Percentiles rank a stretch among this genome's conserved stretches.
Conservation (phyloP, 2,797 vertebrate genomes). For the Smutsia gigantea region DNA sequence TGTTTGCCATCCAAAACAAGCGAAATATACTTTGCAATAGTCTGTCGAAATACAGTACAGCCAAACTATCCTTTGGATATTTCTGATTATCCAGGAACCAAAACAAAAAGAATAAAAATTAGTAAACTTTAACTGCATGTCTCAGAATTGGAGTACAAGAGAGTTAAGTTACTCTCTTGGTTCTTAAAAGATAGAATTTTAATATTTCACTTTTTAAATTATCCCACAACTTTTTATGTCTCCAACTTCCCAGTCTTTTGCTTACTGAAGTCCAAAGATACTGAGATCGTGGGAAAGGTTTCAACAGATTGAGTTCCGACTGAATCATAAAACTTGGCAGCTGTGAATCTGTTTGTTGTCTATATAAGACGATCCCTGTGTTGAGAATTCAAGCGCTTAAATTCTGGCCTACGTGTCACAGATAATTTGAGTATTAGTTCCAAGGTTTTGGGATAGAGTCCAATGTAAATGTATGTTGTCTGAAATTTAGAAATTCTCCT, state of each 20-base stretch:
- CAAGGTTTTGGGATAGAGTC: conserved; percentile 10
- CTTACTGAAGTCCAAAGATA: conserved; percentile 80
- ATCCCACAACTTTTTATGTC: conserved; percentile 57
- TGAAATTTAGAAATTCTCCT: conserved; percentile 51
- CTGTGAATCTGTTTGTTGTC: conserved; percentile 58
- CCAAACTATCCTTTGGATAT: not conserved
- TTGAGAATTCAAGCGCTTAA: conserved; percentile 69
- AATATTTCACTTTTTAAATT: conserved; percentile 52
- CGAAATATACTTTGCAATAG: not conserved
- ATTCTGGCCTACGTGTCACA: conserved; percentile 37
- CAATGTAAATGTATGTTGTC: not conserved
- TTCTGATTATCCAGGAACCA: not conserved
- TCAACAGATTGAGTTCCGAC: conserved; percentile 81
- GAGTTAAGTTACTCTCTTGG: not conserved
- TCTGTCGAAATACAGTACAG: not conserved
- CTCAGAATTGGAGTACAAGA: not conserved
- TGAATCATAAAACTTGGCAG: conserved; percentile 84
- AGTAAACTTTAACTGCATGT: not conserved
- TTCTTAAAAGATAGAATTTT: conserved; percentile 18
- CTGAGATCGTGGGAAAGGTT: conserved; percentile 85
- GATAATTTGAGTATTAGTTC: conserved; percentile 33
- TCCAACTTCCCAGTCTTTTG: conserved; percentile 51
- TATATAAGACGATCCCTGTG: conserved; percentile 57
- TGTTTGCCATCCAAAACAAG: not conserved
- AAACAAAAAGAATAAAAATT: conserved; percentile 17